Conservation (phyloP, 2,797 vertebrate species). For the Lates japonicus region DNA sequence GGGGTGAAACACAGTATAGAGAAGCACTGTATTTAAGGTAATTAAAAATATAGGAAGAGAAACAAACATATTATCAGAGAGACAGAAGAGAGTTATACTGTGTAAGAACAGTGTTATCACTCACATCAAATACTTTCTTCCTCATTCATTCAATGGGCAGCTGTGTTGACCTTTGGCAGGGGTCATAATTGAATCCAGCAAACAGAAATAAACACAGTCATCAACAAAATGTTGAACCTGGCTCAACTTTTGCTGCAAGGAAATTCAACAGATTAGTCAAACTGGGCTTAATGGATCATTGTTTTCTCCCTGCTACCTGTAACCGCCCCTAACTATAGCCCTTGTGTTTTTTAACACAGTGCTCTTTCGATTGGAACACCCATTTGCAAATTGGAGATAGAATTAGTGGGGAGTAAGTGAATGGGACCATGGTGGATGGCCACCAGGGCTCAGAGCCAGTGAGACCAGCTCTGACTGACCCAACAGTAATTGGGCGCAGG, state of each 20-base stretch:
- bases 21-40: slow-evolving; percentile 19
- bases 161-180: background rate
- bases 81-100: background rate
- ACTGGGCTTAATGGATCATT: background rate
- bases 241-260: background rate
- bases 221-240: background rate
- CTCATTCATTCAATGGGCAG: slow-evolving; percentile 3
- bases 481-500: slow-evolving; percentile 58
- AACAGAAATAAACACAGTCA: background rate
- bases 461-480: slow-evolving; percentile 71
- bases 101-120: background rate
- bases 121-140: background rate
- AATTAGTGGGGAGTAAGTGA: background rate
- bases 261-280: slow-evolving; percentile 1
- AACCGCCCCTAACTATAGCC: background rate
- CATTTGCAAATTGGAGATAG: background rate
- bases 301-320: background rate
- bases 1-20: background rate
- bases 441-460: slow-evolving; percentile 47
- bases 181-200: background rate
- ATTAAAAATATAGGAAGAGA: background rate
- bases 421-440: slow-evolving; percentile 45
- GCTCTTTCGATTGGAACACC: slow-evolving; percentile 2
- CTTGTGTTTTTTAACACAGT: slow-evolving; percentile 7
- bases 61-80: background rate